These are phyloP conservation scores for Oostethus manadensis DNA, from an alignment of 2,113 vertebrate genomes.

Conservation along the genomic window DNA sequence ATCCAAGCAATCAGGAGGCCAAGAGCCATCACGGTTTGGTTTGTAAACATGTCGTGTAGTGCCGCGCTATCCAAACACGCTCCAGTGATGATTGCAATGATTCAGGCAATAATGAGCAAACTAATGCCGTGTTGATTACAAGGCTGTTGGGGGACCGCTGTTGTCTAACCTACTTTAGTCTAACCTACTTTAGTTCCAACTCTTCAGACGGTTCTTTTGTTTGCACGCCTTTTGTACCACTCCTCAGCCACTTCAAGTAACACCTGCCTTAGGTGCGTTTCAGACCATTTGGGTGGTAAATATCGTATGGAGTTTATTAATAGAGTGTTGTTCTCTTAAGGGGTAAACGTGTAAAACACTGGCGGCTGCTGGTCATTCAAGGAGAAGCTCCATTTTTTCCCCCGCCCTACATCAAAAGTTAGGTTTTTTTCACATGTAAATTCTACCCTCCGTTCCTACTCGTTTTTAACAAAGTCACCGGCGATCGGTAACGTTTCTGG, in stretches of 20 bases:
- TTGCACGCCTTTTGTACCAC: background rate
- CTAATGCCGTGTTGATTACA: conserved; percentile 35
- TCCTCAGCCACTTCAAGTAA: conserved; percentile 18
- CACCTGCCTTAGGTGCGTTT: conserved; percentile 14
- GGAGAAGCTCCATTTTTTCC: too few relatives aligned
- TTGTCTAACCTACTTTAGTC: conserved; percentile 6
- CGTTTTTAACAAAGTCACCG: too few relatives aligned
- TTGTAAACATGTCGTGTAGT: conserved; percentile 18
- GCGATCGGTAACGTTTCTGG: too few relatives aligned
- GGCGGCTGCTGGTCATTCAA: too few relatives aligned
- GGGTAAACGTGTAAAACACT: too few relatives aligned
- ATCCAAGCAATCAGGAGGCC: conserved; percentile 50
- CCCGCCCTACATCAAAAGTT: too few relatives aligned
- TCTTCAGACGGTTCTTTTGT: background rate
- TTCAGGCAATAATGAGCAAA: conserved; percentile 27
- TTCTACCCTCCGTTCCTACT: too few relatives aligned
- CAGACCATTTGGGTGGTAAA: background rate
- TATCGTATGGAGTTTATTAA: too few relatives aligned
- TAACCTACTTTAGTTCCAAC: conserved; percentile 9
- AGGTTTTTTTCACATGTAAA: too few relatives aligned
- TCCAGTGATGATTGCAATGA: conserved; percentile 31
- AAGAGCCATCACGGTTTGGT: conserved; percentile 26
- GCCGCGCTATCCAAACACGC: conserved; percentile 10
- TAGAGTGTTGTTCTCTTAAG: too few relatives aligned
- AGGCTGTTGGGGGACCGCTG: background rate